A percentile compares a stretch with the other conserved stretches of the same genome.
phyloP scores from a whole-genome alignment of 2,797 vertebrate species.

The Hipposideros larvatus region DNA sequence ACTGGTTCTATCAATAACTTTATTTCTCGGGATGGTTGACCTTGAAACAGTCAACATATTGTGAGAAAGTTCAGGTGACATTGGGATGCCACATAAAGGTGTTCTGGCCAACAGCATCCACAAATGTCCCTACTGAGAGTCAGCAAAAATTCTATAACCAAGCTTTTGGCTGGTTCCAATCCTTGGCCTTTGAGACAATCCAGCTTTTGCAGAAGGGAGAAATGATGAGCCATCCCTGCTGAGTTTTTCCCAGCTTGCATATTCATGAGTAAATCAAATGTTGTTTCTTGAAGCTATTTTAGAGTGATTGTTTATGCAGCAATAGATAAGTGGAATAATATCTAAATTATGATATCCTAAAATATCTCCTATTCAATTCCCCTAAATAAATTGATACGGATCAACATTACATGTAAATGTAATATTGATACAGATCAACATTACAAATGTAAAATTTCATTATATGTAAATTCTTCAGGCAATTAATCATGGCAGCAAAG shows the following conservation, averaged over 20 bases:
- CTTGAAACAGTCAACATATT: neutral
- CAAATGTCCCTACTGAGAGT: neutral
- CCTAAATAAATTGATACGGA: neutral
- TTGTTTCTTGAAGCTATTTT: neutral
- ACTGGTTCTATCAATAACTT: neutral
- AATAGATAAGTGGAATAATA: neutral
- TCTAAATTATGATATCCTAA: neutral
- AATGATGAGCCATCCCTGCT: neutral
- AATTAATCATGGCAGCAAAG: neutral
- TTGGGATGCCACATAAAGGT: neutral
- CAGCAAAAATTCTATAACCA: neutral
- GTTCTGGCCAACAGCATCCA: neutral
- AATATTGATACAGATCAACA: neutral
- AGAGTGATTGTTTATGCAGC: neutral
- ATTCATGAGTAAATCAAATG: neutral
- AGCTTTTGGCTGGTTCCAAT: neutral
- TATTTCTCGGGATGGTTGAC: neutral
- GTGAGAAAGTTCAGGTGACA: neutral
- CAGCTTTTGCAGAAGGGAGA: neutral
- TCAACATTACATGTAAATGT: neutral
- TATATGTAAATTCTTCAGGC: neutral
- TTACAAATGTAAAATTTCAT: neutral
- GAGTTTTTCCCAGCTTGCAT: neutral
- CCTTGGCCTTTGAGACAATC: neutral
- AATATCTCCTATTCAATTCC: neutral